A percentile compares a stretch with the other conserved stretches of the same genome.
These are phyloP conservation scores for Spilarctia lutea DNA, from an alignment of 2,888 invertebrate genomes.

Conservation along the genomic window DNA sequence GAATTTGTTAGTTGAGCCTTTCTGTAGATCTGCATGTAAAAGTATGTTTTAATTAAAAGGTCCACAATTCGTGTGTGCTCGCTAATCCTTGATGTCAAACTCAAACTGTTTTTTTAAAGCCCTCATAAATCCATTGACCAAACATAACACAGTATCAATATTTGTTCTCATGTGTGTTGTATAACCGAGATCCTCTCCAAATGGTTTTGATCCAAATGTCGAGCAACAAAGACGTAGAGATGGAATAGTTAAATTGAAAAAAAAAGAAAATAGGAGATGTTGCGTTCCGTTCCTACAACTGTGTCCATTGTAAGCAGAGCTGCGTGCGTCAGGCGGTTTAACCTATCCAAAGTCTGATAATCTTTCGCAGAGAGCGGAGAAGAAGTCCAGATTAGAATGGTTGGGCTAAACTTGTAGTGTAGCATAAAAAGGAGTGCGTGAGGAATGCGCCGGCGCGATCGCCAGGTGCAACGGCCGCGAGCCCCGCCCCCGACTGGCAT, in stretches of 20 bases:
- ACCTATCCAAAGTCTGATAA: slow-evolving; percentile 60
- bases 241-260: slow-evolving; percentile 71
- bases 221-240: slow-evolving; percentile 70
- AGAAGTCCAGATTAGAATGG: slow-evolving; percentile 67
- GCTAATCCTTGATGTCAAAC: slow-evolving; percentile 69
- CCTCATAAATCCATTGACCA: slow-evolving; percentile 70
- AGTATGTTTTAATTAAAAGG: slow-evolving; percentile 57
- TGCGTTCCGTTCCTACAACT: slow-evolving; percentile 68
- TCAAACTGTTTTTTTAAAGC: slow-evolving; percentile 61
- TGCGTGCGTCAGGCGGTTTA: slow-evolving; percentile 54
- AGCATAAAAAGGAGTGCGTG: slow-evolving; percentile 85
- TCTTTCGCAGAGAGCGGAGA: slow-evolving; percentile 53
- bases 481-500: slow-evolving; percentile 78
- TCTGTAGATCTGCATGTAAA: slow-evolving; percentile 25
- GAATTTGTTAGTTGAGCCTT: neutral
- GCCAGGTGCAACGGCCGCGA: slow-evolving; percentile 84
- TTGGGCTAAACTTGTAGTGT: slow-evolving; percentile 74
- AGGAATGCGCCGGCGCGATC: slow-evolving; percentile 81
- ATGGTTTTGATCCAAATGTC: slow-evolving; percentile 67
- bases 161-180: slow-evolving; percentile 65
- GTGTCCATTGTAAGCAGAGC: slow-evolving; percentile 59
- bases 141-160: slow-evolving; percentile 69
- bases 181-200: slow-evolving; percentile 52
- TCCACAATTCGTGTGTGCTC: slow-evolving; percentile 64
- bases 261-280: slow-evolving; percentile 72